Evolutionary conservation across 1,140 invertebrate species (phyloP).

Genomic region (Ceratina japonica): DNA sequence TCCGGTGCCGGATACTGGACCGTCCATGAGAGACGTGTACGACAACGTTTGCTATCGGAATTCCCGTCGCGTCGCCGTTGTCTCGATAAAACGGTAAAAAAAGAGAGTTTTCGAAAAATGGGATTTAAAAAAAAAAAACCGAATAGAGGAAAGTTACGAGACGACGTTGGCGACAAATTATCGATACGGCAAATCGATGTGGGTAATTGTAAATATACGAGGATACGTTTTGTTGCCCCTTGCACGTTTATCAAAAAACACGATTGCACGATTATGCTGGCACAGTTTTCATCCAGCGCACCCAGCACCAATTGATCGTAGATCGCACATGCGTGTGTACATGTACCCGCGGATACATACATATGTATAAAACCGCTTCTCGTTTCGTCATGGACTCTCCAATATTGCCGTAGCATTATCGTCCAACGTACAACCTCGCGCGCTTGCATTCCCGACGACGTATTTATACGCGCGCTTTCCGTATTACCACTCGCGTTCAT

Average conservation of each 20-base stretch:
- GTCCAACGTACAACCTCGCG: constrained; percentile 57
- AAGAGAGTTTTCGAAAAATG: not conserved
- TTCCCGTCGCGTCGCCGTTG: not conserved
- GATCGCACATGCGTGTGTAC: constrained; percentile 2
- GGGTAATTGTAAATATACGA: constrained; percentile 60
- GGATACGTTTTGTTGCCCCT: constrained; percentile 38
- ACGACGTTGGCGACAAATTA: constrained; percentile 24
- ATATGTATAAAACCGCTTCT: constrained; percentile 45
- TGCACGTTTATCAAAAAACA: constrained; percentile 49
- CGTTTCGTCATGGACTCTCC: constrained; percentile 74
- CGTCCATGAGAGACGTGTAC: constrained; percentile 68
- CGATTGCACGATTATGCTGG: constrained; percentile 39
- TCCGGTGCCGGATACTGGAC: constrained; percentile 71
- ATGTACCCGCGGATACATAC: not conserved
- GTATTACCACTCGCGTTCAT: constrained; percentile 32
- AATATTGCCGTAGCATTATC: constrained; percentile 69
- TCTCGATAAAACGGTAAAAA: not conserved
- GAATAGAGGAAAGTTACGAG: not conserved
- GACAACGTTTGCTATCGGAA: not conserved
- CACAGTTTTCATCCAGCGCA: constrained; percentile 47
- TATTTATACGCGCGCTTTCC: constrained; percentile 27
- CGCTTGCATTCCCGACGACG: constrained; percentile 52
- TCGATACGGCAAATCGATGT: constrained; percentile 35
- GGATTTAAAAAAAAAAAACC: not conserved
- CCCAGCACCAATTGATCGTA: constrained; percentile 30